Evolutionary conservation across 1,140 invertebrate genomes (phyloP).

Genomic region (Drosophila cardini): DNA sequence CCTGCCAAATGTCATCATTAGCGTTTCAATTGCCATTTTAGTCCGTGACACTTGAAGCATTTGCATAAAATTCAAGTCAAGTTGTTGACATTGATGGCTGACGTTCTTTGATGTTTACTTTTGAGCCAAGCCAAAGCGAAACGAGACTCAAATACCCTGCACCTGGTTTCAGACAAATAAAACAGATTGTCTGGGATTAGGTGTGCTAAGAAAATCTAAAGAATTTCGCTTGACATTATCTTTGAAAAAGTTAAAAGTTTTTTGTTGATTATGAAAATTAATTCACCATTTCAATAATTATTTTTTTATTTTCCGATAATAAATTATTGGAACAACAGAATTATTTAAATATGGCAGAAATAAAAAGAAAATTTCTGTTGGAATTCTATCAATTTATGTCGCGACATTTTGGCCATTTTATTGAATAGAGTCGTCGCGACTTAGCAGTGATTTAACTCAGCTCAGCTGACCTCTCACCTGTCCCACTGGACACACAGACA

Average conservation of each 20-base stretch:
- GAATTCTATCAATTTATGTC: slow-evolving; percentile 45
- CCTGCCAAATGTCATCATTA: slow-evolving; percentile 83
- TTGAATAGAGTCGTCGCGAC: slow-evolving; percentile 63
- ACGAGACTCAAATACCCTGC: slow-evolving; percentile 35
- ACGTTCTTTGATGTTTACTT: slow-evolving; percentile 61
- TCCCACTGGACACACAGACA: slow-evolving; percentile 19
- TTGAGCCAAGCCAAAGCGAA: slow-evolving; percentile 10
- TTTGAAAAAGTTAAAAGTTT: too few relatives aligned
- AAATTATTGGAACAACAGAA: neutral
- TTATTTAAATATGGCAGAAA: neutral
- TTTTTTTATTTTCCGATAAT: too few relatives aligned
- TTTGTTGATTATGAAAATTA: too few relatives aligned
- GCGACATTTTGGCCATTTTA: slow-evolving; percentile 42
- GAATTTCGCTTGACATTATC: neutral
- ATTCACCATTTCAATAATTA: too few relatives aligned
- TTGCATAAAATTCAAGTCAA: slow-evolving; percentile 82
- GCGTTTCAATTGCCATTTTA: slow-evolving; percentile 84
- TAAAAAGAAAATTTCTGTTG: slow-evolving; percentile 3
- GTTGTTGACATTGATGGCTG: slow-evolving; percentile 67
- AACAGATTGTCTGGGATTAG: slow-evolving; percentile 17
- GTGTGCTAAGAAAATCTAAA: neutral
- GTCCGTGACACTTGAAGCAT: slow-evolving; percentile 79
- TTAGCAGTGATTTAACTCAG: slow-evolving; percentile 59
- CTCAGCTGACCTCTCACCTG: slow-evolving; percentile 19
- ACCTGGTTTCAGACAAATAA: slow-evolving; percentile 11